Percentiles rank a stretch among this genome's conserved stretches.
These are phyloP conservation scores for Syngnathus floridae DNA, from an alignment of 2,113 vertebrate genomes.

Conservation along the genomic window DNA sequence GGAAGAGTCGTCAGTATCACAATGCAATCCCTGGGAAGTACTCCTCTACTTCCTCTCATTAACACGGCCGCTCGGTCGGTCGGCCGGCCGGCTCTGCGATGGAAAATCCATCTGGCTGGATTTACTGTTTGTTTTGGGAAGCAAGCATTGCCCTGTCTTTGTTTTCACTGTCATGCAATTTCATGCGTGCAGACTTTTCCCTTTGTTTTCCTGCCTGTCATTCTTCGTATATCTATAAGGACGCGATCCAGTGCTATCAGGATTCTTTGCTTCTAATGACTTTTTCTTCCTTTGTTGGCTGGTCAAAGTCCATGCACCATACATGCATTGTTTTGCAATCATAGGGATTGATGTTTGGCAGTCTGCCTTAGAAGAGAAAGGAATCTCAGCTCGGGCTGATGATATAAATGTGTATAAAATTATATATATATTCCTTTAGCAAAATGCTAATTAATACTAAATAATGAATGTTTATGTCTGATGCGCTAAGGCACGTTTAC, in stretches of 20 bases:
- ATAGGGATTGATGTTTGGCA: no score
- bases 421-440: neutral
- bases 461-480: neutral
- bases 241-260: neutral
- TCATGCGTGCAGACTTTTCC: slow-evolving; percentile 33
- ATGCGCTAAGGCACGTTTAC: neutral
- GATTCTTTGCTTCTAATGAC: neutral
- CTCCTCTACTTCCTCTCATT: slow-evolving; percentile 70
- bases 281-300: no score
- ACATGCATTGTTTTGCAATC: no score
- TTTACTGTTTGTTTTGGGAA: slow-evolving; percentile 68
- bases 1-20: slow-evolving; percentile 49
- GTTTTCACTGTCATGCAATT: slow-evolving; percentile 58
- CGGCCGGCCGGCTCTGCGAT: slow-evolving; percentile 36
- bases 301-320: no score
- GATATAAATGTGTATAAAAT: no score
- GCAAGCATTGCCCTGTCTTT: slow-evolving; percentile 61
- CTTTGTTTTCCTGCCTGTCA: slow-evolving; percentile 47
- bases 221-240: neutral
- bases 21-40: slow-evolving; percentile 71
- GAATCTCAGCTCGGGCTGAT: no score
- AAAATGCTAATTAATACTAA: no score
- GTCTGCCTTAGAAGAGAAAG: no score
- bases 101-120: slow-evolving; percentile 68
- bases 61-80: slow-evolving; percentile 27